These are phyloP conservation scores for Idaea dimidiata DNA, from an alignment of 2,888 invertebrate species.

Conservation along the genomic window DNA sequence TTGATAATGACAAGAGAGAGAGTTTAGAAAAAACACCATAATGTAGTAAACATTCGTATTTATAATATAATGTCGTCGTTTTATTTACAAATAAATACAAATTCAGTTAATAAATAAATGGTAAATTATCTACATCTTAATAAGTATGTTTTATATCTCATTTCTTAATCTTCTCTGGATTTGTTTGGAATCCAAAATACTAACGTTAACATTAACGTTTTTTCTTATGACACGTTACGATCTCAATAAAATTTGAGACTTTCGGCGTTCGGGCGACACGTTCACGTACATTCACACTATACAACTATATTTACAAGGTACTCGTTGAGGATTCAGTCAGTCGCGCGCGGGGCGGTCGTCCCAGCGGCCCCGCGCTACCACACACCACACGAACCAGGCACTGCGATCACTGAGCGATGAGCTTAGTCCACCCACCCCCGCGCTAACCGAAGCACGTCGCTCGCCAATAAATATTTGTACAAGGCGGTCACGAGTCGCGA, in stretches of 20 bases:
- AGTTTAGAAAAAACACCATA: conserved; percentile 69
- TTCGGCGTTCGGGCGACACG: conserved; percentile 79
- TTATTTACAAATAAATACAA: conserved; percentile 82
- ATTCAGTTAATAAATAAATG: conserved; percentile 82
- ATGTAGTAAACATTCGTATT: conserved; percentile 81
- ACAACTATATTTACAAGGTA: conserved; percentile 80
- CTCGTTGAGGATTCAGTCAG: conserved; percentile 71
- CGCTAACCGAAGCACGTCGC: conserved; percentile 67
- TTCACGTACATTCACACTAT: conserved; percentile 81
- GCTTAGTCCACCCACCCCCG: conserved; percentile 70
- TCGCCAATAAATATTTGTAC: conserved; percentile 82
- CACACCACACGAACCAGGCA: conserved; percentile 64
- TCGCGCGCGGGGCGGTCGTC: conserved; percentile 61
- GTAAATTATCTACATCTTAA: conserved; percentile 82
- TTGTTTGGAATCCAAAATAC: conserved; percentile 76
- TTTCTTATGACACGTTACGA: conserved; percentile 78
- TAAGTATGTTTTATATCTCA: conserved; percentile 80
- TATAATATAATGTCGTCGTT: conserved; percentile 80
- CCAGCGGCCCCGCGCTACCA: conserved; percentile 60
- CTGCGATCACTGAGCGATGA: conserved; percentile 66
- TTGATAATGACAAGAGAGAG: conserved; percentile 10
- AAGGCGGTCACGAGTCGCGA: conserved; percentile 63
- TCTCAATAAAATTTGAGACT: conserved; percentile 81
- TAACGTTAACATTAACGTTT: conserved; percentile 73
- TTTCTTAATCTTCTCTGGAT: conserved; percentile 79